A percentile compares a stretch with the other conserved stretches of the same genome.
These are phyloP conservation scores for Alviniconcha marisindica DNA, from an alignment of 1,140 invertebrate species.

Conservation along the genomic window DNA sequence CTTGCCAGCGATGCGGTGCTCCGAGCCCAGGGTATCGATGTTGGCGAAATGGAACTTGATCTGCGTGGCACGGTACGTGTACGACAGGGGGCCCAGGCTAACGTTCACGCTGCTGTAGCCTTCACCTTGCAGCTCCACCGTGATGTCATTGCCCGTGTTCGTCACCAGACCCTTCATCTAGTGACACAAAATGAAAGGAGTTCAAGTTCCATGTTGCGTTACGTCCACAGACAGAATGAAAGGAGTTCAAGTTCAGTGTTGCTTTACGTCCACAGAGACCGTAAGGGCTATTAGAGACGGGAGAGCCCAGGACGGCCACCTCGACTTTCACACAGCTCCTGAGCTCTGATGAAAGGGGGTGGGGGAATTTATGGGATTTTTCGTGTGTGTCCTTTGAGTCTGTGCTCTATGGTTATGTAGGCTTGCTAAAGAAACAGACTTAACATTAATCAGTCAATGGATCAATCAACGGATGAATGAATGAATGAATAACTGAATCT, in stretches of 20 bases:
- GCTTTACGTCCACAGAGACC: background rate
- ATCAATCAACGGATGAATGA: no score
- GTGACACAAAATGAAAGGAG: no score
- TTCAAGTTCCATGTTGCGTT: no score
- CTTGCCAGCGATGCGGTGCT: constrained; percentile 52
- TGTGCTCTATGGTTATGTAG: no score
- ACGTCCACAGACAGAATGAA: background rate
- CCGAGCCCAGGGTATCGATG: constrained; percentile 78
- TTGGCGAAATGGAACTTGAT: constrained; percentile 96
- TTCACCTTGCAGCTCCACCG: constrained; percentile 92
- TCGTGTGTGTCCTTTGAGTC: no score
- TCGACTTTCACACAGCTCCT: no score
- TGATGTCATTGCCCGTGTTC: constrained; percentile 96
- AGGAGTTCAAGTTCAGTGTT: background rate
- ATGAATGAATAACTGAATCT: no score
- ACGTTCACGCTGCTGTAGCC: constrained; percentile 87
- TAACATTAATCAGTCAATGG: no score
- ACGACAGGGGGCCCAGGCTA: constrained; percentile 94
- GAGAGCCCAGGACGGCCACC: background rate
- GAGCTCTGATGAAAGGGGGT: no score
- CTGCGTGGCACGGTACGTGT: constrained; percentile 84
- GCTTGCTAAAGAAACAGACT: no score
- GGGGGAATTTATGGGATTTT: no score
- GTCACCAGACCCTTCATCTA: constrained; percentile 91
- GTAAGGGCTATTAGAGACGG: background rate